phyloP scores from a whole-genome alignment of 2,113 vertebrate genomes.

The Halichoeres trimaculatus region DNA sequence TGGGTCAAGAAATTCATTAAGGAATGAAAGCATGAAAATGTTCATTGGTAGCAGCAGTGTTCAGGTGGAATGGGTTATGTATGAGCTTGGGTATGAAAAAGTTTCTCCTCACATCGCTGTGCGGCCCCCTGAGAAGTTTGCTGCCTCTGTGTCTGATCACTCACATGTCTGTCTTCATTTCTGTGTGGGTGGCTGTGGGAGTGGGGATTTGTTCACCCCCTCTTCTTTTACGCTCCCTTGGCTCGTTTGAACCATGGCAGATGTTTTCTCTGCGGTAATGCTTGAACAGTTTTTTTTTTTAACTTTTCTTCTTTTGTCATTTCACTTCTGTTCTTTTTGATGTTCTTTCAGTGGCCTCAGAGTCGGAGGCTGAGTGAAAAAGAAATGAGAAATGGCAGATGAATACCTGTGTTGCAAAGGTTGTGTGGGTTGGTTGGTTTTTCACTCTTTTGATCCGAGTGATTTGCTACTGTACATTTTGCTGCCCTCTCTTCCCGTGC shows the following conservation, averaged over 20 bases:
- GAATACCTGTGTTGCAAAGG: not conserved
- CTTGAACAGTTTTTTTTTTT: constrained; percentile 33
- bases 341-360: not conserved
- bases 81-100: constrained; percentile 4
- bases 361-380: constrained; percentile 5
- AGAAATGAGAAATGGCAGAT: constrained; percentile 14
- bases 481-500: not conserved
- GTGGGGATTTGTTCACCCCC: constrained; percentile 32
- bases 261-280: constrained; percentile 49
- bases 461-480: not conserved
- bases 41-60: not conserved
- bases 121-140: constrained; percentile 4
- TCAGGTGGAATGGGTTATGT: not conserved
- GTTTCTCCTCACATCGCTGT: constrained; percentile 12
- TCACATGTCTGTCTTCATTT: constrained; percentile 26
- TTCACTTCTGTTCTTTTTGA: constrained; percentile 14
- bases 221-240: constrained; percentile 9
- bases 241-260: constrained; percentile 30
- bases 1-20: not conserved
- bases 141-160: constrained; percentile 27
- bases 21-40: not conserved
- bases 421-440: not conserved
- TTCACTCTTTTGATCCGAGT: not conserved
- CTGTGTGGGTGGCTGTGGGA: constrained; percentile 28
- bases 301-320: constrained; percentile 1